Evolutionary conservation across 2,797 vertebrate genomes (phyloP).

Genomic region (Anas bahamensis): DNA sequence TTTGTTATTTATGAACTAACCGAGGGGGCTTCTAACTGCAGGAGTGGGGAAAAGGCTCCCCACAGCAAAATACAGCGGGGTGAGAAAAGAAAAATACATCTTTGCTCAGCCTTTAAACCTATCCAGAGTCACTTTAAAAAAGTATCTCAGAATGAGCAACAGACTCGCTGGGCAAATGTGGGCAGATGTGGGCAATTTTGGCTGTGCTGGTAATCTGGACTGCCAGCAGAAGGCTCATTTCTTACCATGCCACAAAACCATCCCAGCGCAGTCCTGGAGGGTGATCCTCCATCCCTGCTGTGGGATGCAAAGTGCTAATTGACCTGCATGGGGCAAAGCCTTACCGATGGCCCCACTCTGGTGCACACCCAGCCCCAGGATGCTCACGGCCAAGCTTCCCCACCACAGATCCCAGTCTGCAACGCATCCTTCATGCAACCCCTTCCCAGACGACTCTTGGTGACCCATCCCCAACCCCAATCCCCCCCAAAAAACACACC

Average conservation of each 20-base stretch:
- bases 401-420: neutral
- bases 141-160: neutral
- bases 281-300: fast-evolving
- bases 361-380: neutral
- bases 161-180: neutral
- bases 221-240: neutral
- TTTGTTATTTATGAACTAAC: slow-evolving; percentile 19
- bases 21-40: neutral
- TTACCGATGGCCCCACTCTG: too few species aligned
- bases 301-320: neutral
- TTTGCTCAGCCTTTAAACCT: neutral
- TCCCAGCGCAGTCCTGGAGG: fast-evolving
- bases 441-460: neutral
- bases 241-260: neutral
- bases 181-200: neutral
- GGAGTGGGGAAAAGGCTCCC: neutral
- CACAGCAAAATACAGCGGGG: neutral
- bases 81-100: neutral
- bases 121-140: neutral
- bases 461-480: neutral
- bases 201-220: neutral
- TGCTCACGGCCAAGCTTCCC: fast-evolving
- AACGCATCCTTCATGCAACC: fast-evolving
- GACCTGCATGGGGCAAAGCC: too few species aligned
- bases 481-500: neutral